Base-by-base conservation (phyloP, 2,797 vertebrate genomes). In the Smutsia gigantea region DNA sequence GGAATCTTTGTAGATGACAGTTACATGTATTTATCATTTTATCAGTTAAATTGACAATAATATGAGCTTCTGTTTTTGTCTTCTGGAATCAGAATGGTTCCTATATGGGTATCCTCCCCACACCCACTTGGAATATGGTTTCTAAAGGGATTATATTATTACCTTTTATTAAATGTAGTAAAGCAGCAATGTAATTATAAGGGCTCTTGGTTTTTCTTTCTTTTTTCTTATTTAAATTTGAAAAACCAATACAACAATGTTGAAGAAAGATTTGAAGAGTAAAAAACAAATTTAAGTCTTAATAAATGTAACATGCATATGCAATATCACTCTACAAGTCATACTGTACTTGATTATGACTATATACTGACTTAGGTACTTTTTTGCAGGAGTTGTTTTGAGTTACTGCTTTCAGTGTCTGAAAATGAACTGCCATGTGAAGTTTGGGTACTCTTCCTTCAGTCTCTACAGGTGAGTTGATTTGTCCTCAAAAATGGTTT, bases 371-470 rank as follows among this genome's bases (percentile, higher is more conserved):
- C 39, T 87, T 95, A 68, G 34, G 75, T 93, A 97, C 94, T 98
- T 98, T 98, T 77, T 98, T 98, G 63, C 98, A 99, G 99, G 99
- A 99, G 99, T 98, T 99, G 99, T 98, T 99, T 99, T 99, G 99
- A 99, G 98, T 98, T 99, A 97, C 98, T 99, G 95, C 99, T 99
- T 97, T 99, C 99, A 92, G 99, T 99, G 98, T 99, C 99, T 99
- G 99, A 99, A 98, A 99, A 99, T 98, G 99, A 99, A 97, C 99
- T 99, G 97, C 99, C 99, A 0, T 98, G 98, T 97, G 99, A 99
- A 97, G 99, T 99, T 87, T 99, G 99, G 99, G 98, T 99, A 97
- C 99, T 99, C 95, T 99, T 99, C 96, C 99, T 99, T 98, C 99
- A 99, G 87, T 99, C 99, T 95, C 99, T 99, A 95, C 99, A 99